Conservation (phyloP, 2,888 invertebrate species). For the Octonoba sinensis region DNA sequence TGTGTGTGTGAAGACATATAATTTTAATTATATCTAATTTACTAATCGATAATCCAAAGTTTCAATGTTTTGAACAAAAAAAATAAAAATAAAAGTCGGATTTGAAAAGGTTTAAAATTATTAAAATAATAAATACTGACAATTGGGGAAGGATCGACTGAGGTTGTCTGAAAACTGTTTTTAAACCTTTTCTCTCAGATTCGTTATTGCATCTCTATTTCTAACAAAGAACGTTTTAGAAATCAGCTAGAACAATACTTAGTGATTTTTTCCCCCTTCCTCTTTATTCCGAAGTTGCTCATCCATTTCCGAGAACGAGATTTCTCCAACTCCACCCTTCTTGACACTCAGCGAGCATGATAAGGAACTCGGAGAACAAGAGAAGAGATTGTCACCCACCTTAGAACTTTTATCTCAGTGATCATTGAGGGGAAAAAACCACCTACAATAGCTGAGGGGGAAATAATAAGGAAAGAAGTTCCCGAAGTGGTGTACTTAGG, state of each 20-base stretch:
- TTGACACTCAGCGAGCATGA: conserved; percentile 20
- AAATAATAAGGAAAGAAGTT: conserved; percentile 15
- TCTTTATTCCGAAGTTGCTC: conserved; percentile 26
- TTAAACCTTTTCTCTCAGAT: too few relatives aligned
- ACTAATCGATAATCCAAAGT: not conserved
- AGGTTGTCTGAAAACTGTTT: too few relatives aligned
- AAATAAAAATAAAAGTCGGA: not conserved
- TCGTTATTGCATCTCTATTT: too few relatives aligned
- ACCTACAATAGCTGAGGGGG: conserved; percentile 15
- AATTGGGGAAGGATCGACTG: too few relatives aligned
- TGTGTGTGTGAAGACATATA: not conserved
- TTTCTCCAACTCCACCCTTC: conserved; percentile 35
- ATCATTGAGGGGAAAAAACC: conserved; percentile 17
- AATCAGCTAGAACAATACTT: not conserved
- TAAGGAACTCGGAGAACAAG: conserved; percentile 6
- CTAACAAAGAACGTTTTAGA: too few relatives aligned
- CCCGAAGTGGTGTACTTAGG: conserved; percentile 24
- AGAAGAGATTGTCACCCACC: conserved; percentile 31
- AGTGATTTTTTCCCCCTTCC: not conserved
- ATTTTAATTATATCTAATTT: not conserved
- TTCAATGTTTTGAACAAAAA: not conserved
- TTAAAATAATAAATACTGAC: too few relatives aligned
- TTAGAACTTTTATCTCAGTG: conserved; percentile 29
- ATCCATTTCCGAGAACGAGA: conserved; percentile 52
- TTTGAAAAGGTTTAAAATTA: too few relatives aligned